Evolutionary conservation across 2,888 invertebrate genomes (phyloP), one percentile per base, ranked within the genome.

Genomic region (Caenorhabditis sinica): DNA sequence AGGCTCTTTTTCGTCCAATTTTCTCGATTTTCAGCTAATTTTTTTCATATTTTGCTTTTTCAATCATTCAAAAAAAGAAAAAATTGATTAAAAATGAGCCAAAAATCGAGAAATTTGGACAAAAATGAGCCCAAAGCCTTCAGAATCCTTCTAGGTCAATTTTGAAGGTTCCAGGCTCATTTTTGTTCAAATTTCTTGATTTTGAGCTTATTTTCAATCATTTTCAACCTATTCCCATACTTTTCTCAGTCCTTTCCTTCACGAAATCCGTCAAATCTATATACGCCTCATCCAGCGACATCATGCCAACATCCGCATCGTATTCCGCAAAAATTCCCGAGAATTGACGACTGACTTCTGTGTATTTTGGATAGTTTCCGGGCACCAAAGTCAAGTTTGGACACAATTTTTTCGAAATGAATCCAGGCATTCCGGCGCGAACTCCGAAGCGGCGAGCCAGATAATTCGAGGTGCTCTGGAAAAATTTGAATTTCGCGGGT

Each of bases 371-470:
- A 88, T 94, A 94, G 91, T 95, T 93, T 15, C 92, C 89, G 0
- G 94, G 93, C 1, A 95, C 94, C 53, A 95, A 93, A 6, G 93
- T 92, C 2, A 95, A 93, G 40, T 94, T 91, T 0, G 95, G 95
- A 89, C 95, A 95, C 8, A 95, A 93, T 88, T 95, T 94, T 76
- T 93, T 93, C 1, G 93, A 95, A 77, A 95, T 94, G 89, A 95
- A 95, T 0, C 95, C 95, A 1, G 95, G 95, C 95, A 95, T 95
- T 4, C 94, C 95, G 9, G 95, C 94, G 58, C 95, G 92, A 0
- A 95, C 95, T 17, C 95, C 95, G 92, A 92, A 95, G 80, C 93
- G 93, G 25, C 95, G 93, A 2, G 95, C 95, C 20, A 93, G 88
- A 89, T 95, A 95, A 91, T 95, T 95, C 1, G 95, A 94, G 1